Evolutionary conservation across 2,888 invertebrate genomes (phyloP).

Genomic region (Tigriopus californicus): DNA sequence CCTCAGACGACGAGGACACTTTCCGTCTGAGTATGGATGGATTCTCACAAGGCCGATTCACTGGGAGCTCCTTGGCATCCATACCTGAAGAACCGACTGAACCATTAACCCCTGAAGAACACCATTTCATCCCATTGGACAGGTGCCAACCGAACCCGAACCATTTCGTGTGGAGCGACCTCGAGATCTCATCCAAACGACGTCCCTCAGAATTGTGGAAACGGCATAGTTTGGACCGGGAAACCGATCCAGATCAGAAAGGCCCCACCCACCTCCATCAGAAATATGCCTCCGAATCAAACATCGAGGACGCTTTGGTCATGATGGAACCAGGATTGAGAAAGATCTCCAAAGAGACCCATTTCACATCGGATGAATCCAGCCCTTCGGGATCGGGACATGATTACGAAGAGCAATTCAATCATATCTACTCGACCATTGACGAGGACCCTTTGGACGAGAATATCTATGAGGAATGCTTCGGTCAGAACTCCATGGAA

Average conservation of each 20-base stretch:
- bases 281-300: background rate
- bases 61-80: no score
- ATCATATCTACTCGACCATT: background rate
- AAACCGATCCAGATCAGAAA: background rate
- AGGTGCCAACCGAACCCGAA: no score
- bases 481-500: background rate
- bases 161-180: background rate
- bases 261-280: background rate
- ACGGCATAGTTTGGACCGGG: background rate
- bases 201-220: background rate
- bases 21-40: no score
- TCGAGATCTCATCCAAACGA: background rate
- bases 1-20: background rate
- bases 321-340: background rate
- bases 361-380: background rate
- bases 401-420: background rate
- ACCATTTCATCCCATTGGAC: no score
- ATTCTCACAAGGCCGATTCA: no score
- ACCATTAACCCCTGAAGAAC: no score
- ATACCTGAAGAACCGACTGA: background rate
- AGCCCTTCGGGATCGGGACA: background rate
- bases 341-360: background rate
- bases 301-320: background rate
- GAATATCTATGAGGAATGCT: background rate
- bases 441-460: background rate